Conservation (phyloP, 1,140 invertebrate genomes). For the Dendroctonus valens region DNA sequence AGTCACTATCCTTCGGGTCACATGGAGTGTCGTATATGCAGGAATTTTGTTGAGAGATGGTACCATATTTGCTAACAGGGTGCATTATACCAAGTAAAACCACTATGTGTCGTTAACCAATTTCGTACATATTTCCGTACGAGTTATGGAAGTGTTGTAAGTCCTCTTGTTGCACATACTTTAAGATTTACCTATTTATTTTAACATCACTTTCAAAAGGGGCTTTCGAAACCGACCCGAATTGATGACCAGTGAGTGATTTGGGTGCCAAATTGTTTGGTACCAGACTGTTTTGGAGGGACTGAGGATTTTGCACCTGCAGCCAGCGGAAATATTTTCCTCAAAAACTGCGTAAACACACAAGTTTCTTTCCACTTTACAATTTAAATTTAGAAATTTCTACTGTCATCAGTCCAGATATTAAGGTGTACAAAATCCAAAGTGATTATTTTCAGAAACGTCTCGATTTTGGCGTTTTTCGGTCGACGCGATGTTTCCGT, state of each 20-base stretch:
- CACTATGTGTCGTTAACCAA: slow-evolving; percentile 49
- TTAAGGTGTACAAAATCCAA: slow-evolving; percentile 9
- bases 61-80: slow-evolving; percentile 42
- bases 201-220: slow-evolving; percentile 22
- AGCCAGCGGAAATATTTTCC: slow-evolving; percentile 8
- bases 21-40: slow-evolving; percentile 50
- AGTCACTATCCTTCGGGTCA: slow-evolving; percentile 47
- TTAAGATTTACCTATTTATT: slow-evolving; percentile 37
- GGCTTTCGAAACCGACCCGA: slow-evolving; percentile 5
- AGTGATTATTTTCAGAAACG: background rate
- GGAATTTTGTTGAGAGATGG: slow-evolving; percentile 38
- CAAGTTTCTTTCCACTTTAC: slow-evolving; percentile 11
- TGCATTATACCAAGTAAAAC: slow-evolving; percentile 41
- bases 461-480: background rate
- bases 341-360: slow-evolving; percentile 15
- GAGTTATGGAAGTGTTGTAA: slow-evolving; percentile 37
- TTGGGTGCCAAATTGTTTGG: slow-evolving; percentile 11
- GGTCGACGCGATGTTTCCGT: background rate
- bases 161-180: slow-evolving; percentile 44
- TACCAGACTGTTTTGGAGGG: background rate
- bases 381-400: slow-evolving; percentile 26
- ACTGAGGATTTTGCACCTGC: background rate
- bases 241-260: background rate
- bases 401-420: slow-evolving; percentile 25
- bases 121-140: slow-evolving; percentile 49